These are phyloP conservation scores for Mesembrinibis cayennensis DNA, from an alignment of 2,113 vertebrate genomes.

Conservation along the genomic window DNA sequence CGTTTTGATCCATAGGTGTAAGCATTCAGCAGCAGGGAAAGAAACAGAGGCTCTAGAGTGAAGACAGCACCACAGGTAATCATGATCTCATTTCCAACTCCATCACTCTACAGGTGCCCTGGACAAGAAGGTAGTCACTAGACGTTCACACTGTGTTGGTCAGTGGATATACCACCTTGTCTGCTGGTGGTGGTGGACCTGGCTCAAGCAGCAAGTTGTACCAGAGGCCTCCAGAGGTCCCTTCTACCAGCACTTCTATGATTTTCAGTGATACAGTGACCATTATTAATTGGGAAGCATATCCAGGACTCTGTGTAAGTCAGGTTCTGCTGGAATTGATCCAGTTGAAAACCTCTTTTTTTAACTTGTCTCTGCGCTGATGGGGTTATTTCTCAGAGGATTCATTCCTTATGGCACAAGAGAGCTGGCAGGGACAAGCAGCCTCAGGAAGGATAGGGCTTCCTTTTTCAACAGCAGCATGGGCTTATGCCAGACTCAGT, in stretches of 20 bases:
- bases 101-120: accelerated
- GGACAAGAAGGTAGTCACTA: not conserved
- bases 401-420: not conserved
- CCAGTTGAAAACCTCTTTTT: not conserved
- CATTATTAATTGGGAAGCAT: not conserved
- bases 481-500: not conserved
- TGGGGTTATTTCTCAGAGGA: not conserved
- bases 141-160: not conserved
- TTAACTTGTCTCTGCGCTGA: not conserved
- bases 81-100: not conserved
- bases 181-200: not conserved
- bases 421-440: not conserved
- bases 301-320: not conserved
- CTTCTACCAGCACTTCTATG: not conserved
- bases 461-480: not conserved
- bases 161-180: not conserved
- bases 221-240: not conserved
- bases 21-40: not conserved
- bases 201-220: not conserved
- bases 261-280: not conserved
- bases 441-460: not conserved
- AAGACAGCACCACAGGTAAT: not conserved
- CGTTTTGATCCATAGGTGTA: not conserved
- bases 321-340: not conserved
- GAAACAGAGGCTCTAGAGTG: not conserved